These are phyloP conservation scores for Struthio camelus DNA, from an alignment of 2,113 vertebrate genomes.

Conservation along the genomic window DNA sequence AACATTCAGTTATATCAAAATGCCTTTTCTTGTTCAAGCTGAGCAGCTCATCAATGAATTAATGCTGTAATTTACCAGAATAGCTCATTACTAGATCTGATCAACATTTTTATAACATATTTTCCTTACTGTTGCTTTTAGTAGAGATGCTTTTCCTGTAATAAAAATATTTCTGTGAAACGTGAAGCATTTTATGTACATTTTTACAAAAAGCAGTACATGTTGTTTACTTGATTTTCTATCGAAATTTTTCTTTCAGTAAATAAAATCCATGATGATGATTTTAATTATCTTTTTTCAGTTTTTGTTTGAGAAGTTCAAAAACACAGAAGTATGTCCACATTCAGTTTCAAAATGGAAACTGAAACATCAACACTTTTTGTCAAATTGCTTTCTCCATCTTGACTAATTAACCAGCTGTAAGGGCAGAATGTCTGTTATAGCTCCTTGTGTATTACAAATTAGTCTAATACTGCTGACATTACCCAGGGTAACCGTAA, in stretches of 20 bases:
- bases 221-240: neutral
- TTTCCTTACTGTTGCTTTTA: neutral
- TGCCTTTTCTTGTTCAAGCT: neutral
- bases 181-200: neutral
- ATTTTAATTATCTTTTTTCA: neutral
- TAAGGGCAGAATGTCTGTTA: neutral
- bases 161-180: neutral
- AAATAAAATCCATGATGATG: neutral
- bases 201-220: neutral
- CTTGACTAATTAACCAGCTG: constrained; percentile 4
- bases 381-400: neutral
- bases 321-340: neutral
- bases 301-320: neutral
- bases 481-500: neutral
- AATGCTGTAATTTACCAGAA: neutral
- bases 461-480: neutral
- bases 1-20: neutral
- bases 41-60: neutral
- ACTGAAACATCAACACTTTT: neutral
- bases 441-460: neutral
- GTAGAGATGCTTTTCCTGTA: neutral
- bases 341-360: neutral
- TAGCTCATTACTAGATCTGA: neutral
- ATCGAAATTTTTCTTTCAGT: neutral
- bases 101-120: neutral